A percentile compares a stretch with the other conserved stretches of the same genome.
phyloP scores from a whole-genome alignment of 2,113 vertebrate genomes.

The Aegithalos caudatus region DNA sequence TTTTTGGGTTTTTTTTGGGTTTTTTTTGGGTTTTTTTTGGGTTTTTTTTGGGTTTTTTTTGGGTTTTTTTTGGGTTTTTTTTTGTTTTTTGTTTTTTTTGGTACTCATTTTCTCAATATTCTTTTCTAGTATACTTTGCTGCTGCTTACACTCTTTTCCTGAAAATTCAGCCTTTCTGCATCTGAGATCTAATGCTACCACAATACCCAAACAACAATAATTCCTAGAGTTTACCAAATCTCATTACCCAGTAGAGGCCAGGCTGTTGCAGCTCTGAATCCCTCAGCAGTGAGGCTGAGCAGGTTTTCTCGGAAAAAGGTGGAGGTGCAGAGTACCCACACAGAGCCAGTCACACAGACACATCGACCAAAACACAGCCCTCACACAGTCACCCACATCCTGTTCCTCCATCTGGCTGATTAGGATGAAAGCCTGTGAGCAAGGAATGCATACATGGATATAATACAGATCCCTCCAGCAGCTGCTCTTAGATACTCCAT shows the following conservation, averaged over 20 bases:
- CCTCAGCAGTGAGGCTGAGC: neutral
- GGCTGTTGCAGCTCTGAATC: neutral
- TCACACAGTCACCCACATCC: neutral
- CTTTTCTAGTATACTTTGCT: neutral
- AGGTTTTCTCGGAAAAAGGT: neutral
- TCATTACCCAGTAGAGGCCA: neutral
- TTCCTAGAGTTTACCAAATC: neutral
- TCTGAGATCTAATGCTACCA: neutral
- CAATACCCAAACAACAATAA: neutral
- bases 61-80: too few relatives aligned
- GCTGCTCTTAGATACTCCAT: neutral
- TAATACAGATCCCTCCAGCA: neutral
- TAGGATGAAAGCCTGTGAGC: neutral
- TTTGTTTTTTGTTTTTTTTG: too few relatives aligned
- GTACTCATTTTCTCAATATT: neutral
- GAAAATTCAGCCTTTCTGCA: neutral
- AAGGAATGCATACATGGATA: neutral
- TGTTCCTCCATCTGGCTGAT: neutral
- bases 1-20: too few relatives aligned
- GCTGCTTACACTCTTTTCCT: neutral
- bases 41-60: too few relatives aligned
- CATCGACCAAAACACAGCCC: neutral
- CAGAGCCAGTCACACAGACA: neutral
- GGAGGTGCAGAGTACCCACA: neutral
- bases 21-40: too few relatives aligned